phyloP scores from a whole-genome alignment of 1,140 invertebrate genomes.

The Drosophila virilis region DNA sequence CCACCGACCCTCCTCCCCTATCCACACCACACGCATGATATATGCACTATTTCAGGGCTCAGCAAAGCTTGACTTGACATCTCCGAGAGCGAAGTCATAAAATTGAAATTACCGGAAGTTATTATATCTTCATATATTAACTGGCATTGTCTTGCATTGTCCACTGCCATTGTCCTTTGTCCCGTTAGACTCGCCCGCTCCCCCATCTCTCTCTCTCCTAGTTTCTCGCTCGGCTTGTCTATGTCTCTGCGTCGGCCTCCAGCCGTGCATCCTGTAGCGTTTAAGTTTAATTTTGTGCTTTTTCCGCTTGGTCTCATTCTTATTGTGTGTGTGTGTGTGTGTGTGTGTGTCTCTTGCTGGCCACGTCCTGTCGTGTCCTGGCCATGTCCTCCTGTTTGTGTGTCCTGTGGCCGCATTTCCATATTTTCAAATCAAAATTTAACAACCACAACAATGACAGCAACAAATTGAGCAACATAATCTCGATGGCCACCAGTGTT shows the following conservation, averaged over 20 bases:
- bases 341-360: conserved; percentile 14
- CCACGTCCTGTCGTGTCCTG: conserved; percentile 52
- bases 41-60: conserved; percentile 52
- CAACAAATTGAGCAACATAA: conserved; percentile 70
- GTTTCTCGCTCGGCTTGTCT: conserved; percentile 9
- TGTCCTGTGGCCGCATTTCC: conserved; percentile 61
- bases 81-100: conserved; percentile 59
- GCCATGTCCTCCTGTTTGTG: conserved; percentile 11
- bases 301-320: conserved; percentile 81
- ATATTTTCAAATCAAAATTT: conserved; percentile 70
- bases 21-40: conserved; percentile 36
- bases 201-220: neutral
- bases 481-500: conserved; percentile 35
- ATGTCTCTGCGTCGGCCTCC: conserved; percentile 43
- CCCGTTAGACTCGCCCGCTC: neutral
- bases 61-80: conserved; percentile 66
- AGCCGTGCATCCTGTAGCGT: conserved; percentile 82
- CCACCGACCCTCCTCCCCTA: neutral
- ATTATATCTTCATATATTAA: conserved; percentile 83
- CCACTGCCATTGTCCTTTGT: conserved; percentile 58
- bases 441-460: conserved; percentile 68
- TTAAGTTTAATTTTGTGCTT: conserved; percentile 84
- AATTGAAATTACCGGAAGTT: conserved; percentile 82
- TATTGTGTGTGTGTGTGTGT: conserved; percentile 53
- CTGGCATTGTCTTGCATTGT: conserved; percentile 71